Conservation (phyloP, 2,113 vertebrate genomes). For the Alligator mississippiensis region DNA sequence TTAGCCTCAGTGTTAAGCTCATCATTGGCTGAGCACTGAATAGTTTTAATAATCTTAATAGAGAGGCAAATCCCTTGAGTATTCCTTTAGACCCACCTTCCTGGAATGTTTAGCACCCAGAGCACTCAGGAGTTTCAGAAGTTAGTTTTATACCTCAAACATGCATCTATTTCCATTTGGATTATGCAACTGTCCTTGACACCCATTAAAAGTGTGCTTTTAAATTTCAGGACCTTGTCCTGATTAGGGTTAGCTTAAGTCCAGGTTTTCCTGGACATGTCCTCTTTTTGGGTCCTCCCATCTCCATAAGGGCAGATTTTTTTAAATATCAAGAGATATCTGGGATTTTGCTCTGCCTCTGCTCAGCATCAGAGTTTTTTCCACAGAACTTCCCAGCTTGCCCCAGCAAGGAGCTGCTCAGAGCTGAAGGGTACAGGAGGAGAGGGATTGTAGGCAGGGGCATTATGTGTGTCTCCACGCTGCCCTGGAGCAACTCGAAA, state of each 20-base stretch:
- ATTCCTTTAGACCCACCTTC: accelerated
- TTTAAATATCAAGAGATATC: too few species aligned
- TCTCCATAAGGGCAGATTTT: too few species aligned
- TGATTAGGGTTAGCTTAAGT: too few species aligned
- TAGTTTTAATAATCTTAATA: background rate
- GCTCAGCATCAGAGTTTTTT: too few species aligned
- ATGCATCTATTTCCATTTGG: background rate
- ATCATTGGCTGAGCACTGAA: background rate
- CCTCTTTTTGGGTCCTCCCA: too few species aligned
- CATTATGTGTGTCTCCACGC: too few species aligned
- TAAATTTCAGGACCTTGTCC: background rate
- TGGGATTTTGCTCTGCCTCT: too few species aligned
- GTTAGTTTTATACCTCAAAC: background rate
- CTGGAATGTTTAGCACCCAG: background rate
- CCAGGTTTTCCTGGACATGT: too few species aligned
- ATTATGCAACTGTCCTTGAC: background rate
- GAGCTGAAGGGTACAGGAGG: too few species aligned
- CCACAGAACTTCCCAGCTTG: too few species aligned
- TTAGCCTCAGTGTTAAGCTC: accelerated
- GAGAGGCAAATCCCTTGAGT: background rate
- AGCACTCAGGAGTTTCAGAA: background rate
- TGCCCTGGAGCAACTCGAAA: background rate
- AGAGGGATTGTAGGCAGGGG: too few species aligned
- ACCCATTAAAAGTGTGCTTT: background rate
- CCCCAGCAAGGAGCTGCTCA: too few species aligned